phyloP scores from a whole-genome alignment of 2,888 invertebrate genomes.

The Caenorhabditis japonica region DNA sequence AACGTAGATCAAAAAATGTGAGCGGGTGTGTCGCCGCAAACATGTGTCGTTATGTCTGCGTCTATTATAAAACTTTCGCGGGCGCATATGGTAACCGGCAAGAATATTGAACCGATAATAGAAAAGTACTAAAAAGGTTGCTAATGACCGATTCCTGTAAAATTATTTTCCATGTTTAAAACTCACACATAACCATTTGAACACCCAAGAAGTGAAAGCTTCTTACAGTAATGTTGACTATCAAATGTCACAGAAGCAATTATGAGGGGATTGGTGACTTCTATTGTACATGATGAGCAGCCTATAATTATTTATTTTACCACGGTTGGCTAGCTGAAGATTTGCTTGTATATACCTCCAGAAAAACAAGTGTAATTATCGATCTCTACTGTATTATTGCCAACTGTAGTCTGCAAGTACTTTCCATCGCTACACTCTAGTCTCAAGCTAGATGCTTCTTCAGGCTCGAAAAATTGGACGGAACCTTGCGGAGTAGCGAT shows the following conservation, averaged over 20 bases:
- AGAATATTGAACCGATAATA: too few species aligned
- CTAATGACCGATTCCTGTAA: too few species aligned
- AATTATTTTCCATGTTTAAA: neutral
- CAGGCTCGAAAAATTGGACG: conserved; percentile 6
- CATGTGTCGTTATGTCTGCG: too few species aligned
- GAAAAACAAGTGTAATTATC: conserved; percentile 26
- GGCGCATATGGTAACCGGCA: too few species aligned
- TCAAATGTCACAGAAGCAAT: conserved; percentile 17
- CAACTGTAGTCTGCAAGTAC: conserved; percentile 10
- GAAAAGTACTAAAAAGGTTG: too few species aligned
- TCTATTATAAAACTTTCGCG: too few species aligned
- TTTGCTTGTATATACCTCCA: conserved; percentile 7
- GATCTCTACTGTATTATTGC: neutral
- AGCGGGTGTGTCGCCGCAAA: too few species aligned
- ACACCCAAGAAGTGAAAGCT: conserved; percentile 25
- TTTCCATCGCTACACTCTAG: conserved; percentile 19
- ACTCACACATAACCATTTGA: conserved; percentile 14
- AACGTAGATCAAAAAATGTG: too few species aligned
- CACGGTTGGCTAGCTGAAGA: neutral
- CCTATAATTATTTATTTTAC: conserved; percentile 6
- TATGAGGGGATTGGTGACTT: neutral
- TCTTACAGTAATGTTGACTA: conserved; percentile 10
- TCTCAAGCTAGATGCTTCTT: conserved; percentile 4
- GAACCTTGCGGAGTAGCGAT: conserved; percentile 3
- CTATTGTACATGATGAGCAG: conserved; percentile 25